Conservation (phyloP, 2,113 vertebrate species). For the Lepus europaeus region DNA sequence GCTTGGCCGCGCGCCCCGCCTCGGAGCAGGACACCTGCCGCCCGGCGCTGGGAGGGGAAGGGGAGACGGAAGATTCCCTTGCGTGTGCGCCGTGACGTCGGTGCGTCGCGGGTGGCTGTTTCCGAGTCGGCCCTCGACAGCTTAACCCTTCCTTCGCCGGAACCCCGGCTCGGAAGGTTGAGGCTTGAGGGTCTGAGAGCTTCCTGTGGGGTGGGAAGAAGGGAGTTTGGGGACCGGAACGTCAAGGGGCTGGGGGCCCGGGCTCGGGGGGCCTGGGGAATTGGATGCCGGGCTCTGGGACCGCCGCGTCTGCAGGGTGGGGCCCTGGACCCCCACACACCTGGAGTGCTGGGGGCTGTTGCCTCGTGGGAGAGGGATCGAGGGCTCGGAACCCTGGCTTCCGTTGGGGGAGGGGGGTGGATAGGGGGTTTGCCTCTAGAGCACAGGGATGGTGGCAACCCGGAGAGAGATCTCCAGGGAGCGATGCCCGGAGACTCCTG, state of each 20-base stretch:
- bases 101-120: conserved; percentile 31
- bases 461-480: neutral
- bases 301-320: neutral
- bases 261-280: neutral
- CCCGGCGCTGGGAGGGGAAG: neutral
- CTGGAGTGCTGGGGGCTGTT: neutral
- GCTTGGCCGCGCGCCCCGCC: conserved; percentile 50
- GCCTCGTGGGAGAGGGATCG: neutral
- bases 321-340: neutral
- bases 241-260: neutral
- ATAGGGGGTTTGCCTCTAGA: neutral
- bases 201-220: neutral
- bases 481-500: neutral
- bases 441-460: neutral
- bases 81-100: conserved; percentile 70
- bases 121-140: neutral
- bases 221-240: neutral
- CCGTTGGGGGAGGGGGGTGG: neutral
- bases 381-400: neutral
- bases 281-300: neutral
- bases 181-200: fast-evolving
- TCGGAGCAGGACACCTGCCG: conserved; percentile 62
- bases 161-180: neutral
- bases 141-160: conserved; percentile 66
- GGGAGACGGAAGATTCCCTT: conserved; percentile 80